These are phyloP conservation scores for Trachurus trachurus DNA, from an alignment of 2,797 vertebrate genomes.

Conservation along the genomic window DNA sequence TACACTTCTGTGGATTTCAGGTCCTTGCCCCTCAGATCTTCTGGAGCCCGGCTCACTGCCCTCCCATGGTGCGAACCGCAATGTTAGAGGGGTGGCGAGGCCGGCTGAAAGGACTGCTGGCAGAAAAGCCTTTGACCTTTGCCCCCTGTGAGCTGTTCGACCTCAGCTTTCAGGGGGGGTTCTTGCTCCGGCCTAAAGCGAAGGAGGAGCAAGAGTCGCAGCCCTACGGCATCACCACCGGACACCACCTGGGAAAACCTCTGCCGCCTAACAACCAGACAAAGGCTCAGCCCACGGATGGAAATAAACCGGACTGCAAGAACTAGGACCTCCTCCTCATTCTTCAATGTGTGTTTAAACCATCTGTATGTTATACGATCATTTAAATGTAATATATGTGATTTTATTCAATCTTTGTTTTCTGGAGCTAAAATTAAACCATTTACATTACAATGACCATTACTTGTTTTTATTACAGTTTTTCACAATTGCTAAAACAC, in stretches of 20 bases:
- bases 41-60: constrained; percentile 81
- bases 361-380: background rate
- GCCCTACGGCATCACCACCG: constrained; percentile 85
- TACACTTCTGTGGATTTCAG: constrained; percentile 92
- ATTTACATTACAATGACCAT: background rate
- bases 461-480: background rate
- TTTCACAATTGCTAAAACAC: too few relatives aligned
- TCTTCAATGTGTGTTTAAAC: background rate
- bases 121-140: constrained; percentile 89
- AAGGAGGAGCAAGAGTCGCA: constrained; percentile 63
- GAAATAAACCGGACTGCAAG: background rate
- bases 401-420: background rate
- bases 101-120: constrained; percentile 84
- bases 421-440: constrained; percentile 40
- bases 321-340: background rate
- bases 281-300: constrained; percentile 48
- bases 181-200: constrained; percentile 79
- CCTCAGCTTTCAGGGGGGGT: constrained; percentile 84
- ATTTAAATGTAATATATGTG: background rate
- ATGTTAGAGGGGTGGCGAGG: constrained; percentile 87
- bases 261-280: constrained; percentile 87
- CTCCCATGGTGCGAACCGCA: constrained; percentile 50
- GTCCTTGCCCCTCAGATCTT: constrained; percentile 92
- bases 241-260: constrained; percentile 90
- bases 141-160: constrained; percentile 86